Conservation (phyloP, 2,888 invertebrate species). For the Sisyra terminalis region DNA sequence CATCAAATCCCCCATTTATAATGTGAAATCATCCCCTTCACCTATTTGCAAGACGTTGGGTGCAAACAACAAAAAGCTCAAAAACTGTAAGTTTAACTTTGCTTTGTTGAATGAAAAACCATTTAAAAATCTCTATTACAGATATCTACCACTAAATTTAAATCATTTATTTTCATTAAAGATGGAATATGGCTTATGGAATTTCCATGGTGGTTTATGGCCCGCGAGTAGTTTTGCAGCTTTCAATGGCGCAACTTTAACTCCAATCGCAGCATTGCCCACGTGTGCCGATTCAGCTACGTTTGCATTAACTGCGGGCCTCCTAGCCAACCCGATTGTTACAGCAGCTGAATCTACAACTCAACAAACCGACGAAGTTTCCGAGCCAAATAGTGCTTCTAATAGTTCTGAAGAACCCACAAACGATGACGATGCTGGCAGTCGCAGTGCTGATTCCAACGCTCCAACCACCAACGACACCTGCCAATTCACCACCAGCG, state of each 20-base stretch:
- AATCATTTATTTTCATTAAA: background rate
- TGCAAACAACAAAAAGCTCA: too few species aligned
- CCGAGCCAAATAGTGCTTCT: slow-evolving; percentile 8
- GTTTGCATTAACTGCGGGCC: slow-evolving; percentile 4
- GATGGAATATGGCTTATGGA: slow-evolving; percentile 10
- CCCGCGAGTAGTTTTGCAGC: slow-evolving; percentile 5
- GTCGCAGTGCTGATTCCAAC: background rate
- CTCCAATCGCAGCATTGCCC: slow-evolving; percentile 5
- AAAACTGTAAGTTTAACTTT: too few species aligned
- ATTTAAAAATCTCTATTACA: background rate
- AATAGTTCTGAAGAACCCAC: slow-evolving; percentile 8
- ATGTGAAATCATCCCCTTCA: background rate
- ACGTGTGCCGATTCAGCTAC: background rate
- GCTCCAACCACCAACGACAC: background rate
- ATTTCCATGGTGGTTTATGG: slow-evolving; percentile 8
- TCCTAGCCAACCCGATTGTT: background rate
- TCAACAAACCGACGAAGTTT: slow-evolving; percentile 9
- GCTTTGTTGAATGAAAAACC: background rate
- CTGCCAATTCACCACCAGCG: slow-evolving; percentile 1
- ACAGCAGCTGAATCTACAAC: slow-evolving; percentile 1
- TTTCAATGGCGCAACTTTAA: slow-evolving; percentile 4
- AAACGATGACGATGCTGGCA: slow-evolving; percentile 3
- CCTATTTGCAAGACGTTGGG: background rate
- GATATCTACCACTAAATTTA: background rate
- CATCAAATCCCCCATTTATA: background rate